Conservation (phyloP, 2,888 invertebrate genomes). For the Seira ritae region DNA sequence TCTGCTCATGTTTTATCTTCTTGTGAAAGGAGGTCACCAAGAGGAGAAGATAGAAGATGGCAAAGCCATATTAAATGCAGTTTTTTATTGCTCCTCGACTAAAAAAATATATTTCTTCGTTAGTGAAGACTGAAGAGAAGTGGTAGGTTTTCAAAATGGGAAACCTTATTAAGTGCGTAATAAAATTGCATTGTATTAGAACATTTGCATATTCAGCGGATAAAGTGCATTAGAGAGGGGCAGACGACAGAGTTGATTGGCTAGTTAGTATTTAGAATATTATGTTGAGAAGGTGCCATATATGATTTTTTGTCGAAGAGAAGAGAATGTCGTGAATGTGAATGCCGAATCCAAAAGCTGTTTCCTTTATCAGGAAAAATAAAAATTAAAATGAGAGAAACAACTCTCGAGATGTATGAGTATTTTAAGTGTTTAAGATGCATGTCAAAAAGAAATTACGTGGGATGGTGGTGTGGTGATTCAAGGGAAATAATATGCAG, state of each 20-base stretch:
- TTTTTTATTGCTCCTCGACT: conserved; percentile 36
- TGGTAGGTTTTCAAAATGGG: conserved; percentile 6
- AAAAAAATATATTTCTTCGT: neutral
- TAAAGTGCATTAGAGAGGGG: neutral
- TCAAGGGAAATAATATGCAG: neutral
- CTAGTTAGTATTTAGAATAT: neutral
- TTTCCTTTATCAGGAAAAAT: neutral
- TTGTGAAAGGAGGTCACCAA: conserved; percentile 60
- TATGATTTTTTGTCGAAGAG: neutral
- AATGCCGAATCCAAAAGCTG: neutral
- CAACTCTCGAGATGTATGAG: neutral
- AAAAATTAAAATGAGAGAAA: conserved; percentile 7
- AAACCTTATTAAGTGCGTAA: conserved; percentile 14
- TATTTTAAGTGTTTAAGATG: neutral
- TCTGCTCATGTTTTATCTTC: conserved; percentile 7
- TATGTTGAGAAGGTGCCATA: conserved; percentile 2
- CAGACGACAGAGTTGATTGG: conserved; percentile 15
- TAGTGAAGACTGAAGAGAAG: neutral
- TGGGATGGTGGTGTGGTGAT: neutral
- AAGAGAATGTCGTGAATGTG: neutral
- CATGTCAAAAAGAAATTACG: neutral
- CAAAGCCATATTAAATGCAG: conserved; percentile 49
- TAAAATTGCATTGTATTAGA: conserved; percentile 1
- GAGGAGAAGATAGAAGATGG: neutral
- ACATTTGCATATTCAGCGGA: conserved; percentile 7